Evolutionary conservation across 2,888 invertebrate species (phyloP).

Genomic region (Aspidapion aeneum): DNA sequence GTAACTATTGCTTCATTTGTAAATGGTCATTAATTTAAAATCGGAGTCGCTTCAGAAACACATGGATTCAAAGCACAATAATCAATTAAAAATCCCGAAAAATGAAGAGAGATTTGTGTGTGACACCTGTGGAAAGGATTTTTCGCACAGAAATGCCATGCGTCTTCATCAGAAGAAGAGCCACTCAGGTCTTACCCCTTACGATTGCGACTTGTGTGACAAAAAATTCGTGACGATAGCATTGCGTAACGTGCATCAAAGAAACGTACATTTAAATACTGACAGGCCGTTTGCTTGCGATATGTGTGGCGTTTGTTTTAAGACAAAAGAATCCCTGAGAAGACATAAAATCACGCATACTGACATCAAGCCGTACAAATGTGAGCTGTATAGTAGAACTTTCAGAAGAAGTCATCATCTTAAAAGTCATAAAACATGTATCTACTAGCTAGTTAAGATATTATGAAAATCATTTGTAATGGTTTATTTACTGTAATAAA

Average conservation of each 20-base stretch:
- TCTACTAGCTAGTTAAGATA: too few relatives aligned
- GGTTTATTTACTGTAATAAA: too few relatives aligned
- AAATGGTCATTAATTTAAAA: slow-evolving; percentile 18
- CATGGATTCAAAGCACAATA: slow-evolving; percentile 12
- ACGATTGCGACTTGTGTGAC: slow-evolving; percentile 30
- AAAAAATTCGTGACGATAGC: slow-evolving; percentile 33
- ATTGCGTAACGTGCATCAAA: slow-evolving; percentile 36
- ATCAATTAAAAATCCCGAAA: slow-evolving; percentile 12
- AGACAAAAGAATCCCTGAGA: slow-evolving; percentile 28
- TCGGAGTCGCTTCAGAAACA: slow-evolving; percentile 19
- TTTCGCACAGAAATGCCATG: slow-evolving; percentile 36
- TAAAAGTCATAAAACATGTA: too few relatives aligned
- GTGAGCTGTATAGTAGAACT: slow-evolving; percentile 35
- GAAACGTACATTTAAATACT: slow-evolving; percentile 38
- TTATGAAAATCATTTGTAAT: too few relatives aligned
- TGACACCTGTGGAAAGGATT: slow-evolving; percentile 36
- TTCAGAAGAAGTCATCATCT: slow-evolving; percentile 34
- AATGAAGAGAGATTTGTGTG: slow-evolving; percentile 34
- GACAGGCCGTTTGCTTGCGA: slow-evolving; percentile 40
- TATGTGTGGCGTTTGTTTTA: slow-evolving; percentile 33
- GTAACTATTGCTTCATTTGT: slow-evolving; percentile 23
- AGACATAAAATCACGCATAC: slow-evolving; percentile 40
- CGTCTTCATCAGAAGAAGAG: slow-evolving; percentile 31
- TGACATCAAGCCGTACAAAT: slow-evolving; percentile 31
- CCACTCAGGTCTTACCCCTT: slow-evolving; percentile 35